Base-by-base conservation (phyloP, 2,797 vertebrate genomes). In the Manis pentadactyla region DNA sequence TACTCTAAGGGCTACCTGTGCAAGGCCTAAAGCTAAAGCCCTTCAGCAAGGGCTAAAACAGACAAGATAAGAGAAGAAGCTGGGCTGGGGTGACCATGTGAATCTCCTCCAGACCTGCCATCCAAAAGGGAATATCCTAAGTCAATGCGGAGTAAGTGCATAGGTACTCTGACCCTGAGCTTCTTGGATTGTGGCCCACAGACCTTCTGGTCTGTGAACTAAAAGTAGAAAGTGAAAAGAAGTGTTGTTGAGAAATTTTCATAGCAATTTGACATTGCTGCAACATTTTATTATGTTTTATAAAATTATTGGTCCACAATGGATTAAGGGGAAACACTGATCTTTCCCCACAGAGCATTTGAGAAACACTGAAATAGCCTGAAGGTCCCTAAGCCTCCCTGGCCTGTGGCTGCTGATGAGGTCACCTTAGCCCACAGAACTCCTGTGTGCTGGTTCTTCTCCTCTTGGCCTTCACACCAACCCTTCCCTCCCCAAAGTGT, bases 221-320 rank as follows among this genome's bases (percentile, higher is more conserved):
- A 64, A 88, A 53, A 86, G 81, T 2, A 14, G 71, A 46, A 87
- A 85, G 5, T 31, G 13, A 75, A 46, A 87, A 53, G 37, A 85
- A 27, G 11, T 59, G 3, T 69, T 46, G 18, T 19, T 74, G 34
- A 71, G 71, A 90, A 82, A 87, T n/a, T 85, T 79, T 81, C 39
- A 64, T 23, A 77, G 25, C n/a, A 64, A 46, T 39, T 51, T 55
- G 78, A 84, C 46, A 23, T 51, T 68, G 71, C 51, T 81, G 9
- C 59, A 4, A 66, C 27, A 19, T 95, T 75, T 82, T 66, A 79
- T 89, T 87, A 31, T 83, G 31, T 92, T 92, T 79, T 75, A 49
- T 66, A 61, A 96, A 87, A 83, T 78, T 79, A 29, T 68, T 74
- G 39, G 23, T 59, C 27, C 42, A 34, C 34, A 39, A 14, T 61